Evolutionary conservation across 2,888 invertebrate species (phyloP), one percentile per base, ranked within the genome.

Genomic region (Poecilobothrus nobilitatus): DNA sequence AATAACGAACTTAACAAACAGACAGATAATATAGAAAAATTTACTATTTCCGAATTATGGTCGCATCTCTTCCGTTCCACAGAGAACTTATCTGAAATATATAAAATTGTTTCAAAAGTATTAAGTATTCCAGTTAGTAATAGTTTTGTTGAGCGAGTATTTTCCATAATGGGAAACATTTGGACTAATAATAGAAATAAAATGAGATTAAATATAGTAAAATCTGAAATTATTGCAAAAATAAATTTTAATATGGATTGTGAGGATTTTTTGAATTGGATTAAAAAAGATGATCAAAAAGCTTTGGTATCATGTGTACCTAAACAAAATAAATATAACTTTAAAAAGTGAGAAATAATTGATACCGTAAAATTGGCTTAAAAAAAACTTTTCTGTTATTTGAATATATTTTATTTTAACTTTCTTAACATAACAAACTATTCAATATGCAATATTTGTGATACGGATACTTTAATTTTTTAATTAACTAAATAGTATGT

Each of bases 11-110:
- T 63, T 63, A 63, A 63, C 27, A 63, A 63, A 33, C 63, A 63
- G 63, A 33, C 15, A 27, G 63, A 63, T 63, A 63, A 27, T 63
- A 63, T 63, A 63, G 63, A 63, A 63, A 63, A 63, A 63, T 63
- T 27, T 63, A 27, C 10, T 63, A 63, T 63, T 63, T 63, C 63
- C 27, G 63, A 63, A 63, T 63, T 63, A 63, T 63, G 63, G 63
- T 63, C 63, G 63, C 63, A 63, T 33, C 63, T 63, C 18, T 63
- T 63, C 63, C 63, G 63, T 63, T 63, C 63, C 63, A 63, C 63
- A 63, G 63, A 63, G 63, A 63, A 63, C 63, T 63, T 63, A 27
- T 63, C 63, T 27, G 63, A 63, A 27, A 63, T 63, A 27, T 63
- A 63, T 63, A 27, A 27, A 63, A 63, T 63, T 27, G 63, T 63